A percentile compares a stretch with the other conserved stretches of the same genome.
Evolutionary conservation across 1,140 invertebrate genomes (phyloP).

Genomic region (Orius insidiosus): DNA sequence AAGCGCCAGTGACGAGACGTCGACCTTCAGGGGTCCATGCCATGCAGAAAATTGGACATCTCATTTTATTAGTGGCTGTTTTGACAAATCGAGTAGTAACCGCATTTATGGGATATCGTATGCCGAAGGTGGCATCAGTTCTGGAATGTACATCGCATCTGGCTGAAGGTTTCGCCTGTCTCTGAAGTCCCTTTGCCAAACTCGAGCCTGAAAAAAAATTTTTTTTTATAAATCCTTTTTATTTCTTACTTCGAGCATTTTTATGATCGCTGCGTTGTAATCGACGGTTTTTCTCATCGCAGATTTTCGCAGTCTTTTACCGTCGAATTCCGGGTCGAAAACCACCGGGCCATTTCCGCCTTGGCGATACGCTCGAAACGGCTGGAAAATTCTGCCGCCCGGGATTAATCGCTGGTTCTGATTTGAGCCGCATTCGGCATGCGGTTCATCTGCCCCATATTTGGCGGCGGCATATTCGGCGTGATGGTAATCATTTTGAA

Average conservation of each 20-base stretch:
- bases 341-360: constrained; percentile 15
- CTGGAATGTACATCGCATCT: constrained; percentile 76
- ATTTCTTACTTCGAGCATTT: constrained; percentile 58
- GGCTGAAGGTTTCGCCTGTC: constrained; percentile 76
- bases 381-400: constrained; percentile 18
- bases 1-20: constrained; percentile 92
- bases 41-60: constrained; percentile 96
- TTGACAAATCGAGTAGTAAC: constrained; percentile 94
- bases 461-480: constrained; percentile 14
- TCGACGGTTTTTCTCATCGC: constrained; percentile 96
- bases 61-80: constrained; percentile 98
- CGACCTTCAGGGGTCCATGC: constrained; percentile 98
- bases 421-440: constrained; percentile 4
- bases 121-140: constrained; percentile 71
- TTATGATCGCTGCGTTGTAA: constrained; percentile 92
- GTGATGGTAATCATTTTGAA: constrained; percentile 20
- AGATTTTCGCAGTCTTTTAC: constrained; percentile 85
- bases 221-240: constrained; percentile 4
- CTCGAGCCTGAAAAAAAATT: constrained; percentile 45
- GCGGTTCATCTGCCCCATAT: constrained; percentile 7
- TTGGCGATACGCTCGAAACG: constrained; percentile 17
- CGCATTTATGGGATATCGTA: constrained; percentile 87
- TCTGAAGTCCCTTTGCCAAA: constrained; percentile 84
- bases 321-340: constrained; percentile 62
- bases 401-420: constrained; percentile 15